A percentile compares a stretch with the other conserved stretches of the same genome.
Evolutionary conservation across 2,113 vertebrate genomes (phyloP).

Genomic region (Apodemus speciosus): DNA sequence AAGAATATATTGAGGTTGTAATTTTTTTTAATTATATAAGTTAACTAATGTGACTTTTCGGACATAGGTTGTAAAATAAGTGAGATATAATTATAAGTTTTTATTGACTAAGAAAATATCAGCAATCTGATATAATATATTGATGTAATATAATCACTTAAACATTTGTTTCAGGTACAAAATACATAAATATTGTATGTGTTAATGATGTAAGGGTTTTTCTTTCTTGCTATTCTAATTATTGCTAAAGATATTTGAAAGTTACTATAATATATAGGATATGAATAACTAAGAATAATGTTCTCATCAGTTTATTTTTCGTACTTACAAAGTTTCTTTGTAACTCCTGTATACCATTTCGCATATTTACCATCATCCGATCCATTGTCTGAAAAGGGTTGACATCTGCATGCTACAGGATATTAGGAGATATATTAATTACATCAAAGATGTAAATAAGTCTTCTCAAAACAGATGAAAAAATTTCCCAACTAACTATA

Average conservation of each 20-base stretch:
- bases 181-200: background rate
- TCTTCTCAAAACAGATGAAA: slow-evolving; percentile 39
- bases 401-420: slow-evolving; percentile 85
- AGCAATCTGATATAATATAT: background rate
- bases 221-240: slow-evolving; percentile 4
- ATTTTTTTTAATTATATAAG: slow-evolving; percentile 33
- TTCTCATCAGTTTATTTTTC: slow-evolving; percentile 29
- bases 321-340: slow-evolving; percentile 92
- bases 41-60: slow-evolving; percentile 36
- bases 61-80: slow-evolving; percentile 41
- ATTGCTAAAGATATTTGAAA: slow-evolving; percentile 37
- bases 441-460: background rate
- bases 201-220: background rate
- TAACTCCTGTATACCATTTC: slow-evolving; percentile 89
- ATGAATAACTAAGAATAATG: slow-evolving; percentile 39
- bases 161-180: slow-evolving; percentile 49
- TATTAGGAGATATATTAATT: slow-evolving; percentile 63
- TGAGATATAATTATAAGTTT: background rate
- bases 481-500: background rate
- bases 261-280: background rate
- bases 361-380: slow-evolving; percentile 92
- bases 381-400: slow-evolving; percentile 90
- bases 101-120: slow-evolving; percentile 51
- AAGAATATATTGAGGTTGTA: background rate
- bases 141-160: slow-evolving; percentile 8